Evolutionary conservation across 1,140 invertebrate genomes (phyloP).

Genomic region (Magallana ariakensis): DNA sequence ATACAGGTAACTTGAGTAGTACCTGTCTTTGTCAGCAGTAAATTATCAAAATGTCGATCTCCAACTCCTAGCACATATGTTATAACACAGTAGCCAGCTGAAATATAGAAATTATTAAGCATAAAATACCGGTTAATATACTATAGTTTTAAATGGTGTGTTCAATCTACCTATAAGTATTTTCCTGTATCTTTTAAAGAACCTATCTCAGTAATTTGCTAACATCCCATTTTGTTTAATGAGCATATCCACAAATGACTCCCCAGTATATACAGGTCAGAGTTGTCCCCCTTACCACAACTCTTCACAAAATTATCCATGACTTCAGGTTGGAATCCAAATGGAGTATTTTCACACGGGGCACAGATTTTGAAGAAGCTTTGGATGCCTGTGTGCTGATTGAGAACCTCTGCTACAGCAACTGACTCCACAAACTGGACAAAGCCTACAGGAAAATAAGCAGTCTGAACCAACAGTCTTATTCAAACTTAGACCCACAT

Average conservation of each 20-base stretch:
- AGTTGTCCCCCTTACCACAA: constrained; percentile 85
- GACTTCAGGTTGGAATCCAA: constrained; percentile 94
- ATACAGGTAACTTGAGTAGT: not conserved
- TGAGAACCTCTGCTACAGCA: constrained; percentile 94
- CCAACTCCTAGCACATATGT: constrained; percentile 98
- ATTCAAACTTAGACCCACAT: no score
- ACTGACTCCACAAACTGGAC: constrained; percentile 88
- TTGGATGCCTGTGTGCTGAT: constrained; percentile 85
- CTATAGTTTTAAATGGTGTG: no score
- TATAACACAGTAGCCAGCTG: constrained; percentile 98
- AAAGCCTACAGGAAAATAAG: constrained; percentile 44
- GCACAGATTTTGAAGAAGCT: constrained; percentile 91
- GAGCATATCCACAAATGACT: not conserved
- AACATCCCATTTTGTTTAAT: not conserved
- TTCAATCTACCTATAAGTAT: no score
- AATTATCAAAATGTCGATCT: constrained; percentile 98
- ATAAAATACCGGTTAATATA: no score
- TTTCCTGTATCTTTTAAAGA: no score
- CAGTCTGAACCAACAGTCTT: no score
- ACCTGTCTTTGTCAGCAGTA: constrained; percentile 92
- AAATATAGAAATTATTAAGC: constrained; percentile 63
- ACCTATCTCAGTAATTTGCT: no score
- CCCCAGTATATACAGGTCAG: no score
- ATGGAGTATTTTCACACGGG: constrained; percentile 91
- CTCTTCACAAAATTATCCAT: constrained; percentile 99